Percentiles rank a stretch among this genome's conserved stretches.
Evolutionary conservation across 2,888 invertebrate species (phyloP).

Genomic region (Cremastobaeus sp.): DNA sequence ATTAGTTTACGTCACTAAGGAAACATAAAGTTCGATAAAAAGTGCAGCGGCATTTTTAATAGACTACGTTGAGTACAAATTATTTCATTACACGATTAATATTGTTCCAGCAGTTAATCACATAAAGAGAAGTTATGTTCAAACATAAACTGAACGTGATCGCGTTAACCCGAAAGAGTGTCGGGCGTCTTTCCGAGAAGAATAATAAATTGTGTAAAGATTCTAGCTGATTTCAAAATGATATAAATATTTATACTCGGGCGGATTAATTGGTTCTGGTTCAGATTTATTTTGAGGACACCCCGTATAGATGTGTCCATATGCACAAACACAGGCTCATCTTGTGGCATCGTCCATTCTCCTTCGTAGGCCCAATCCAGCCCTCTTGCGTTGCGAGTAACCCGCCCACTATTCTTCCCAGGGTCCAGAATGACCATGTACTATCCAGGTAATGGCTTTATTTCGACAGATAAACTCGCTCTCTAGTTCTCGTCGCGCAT

Average conservation of each 20-base stretch:
- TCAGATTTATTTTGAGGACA: slow-evolving; percentile 48
- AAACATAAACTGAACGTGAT: not conserved
- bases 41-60: slow-evolving; percentile 22
- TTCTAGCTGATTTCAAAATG: no score
- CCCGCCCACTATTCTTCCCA: slow-evolving; percentile 67
- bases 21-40: slow-evolving; percentile 33
- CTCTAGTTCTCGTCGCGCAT: slow-evolving; percentile 61
- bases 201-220: no score
- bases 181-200: no score
- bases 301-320: slow-evolving; percentile 54
- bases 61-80: no score
- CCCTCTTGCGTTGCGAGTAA: slow-evolving; percentile 56
- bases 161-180: no score
- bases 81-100: no score
- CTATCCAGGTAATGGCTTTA: slow-evolving; percentile 69
- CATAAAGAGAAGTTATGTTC: not conserved
- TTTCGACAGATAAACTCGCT: slow-evolving; percentile 66
- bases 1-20: slow-evolving; percentile 38
- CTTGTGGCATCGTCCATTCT: slow-evolving; percentile 57
- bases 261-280: slow-evolving; percentile 21
- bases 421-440: slow-evolving; percentile 63
- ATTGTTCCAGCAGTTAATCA: no score
- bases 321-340: slow-evolving; percentile 37
- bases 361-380: slow-evolving; percentile 43
- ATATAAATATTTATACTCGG: slow-evolving; percentile 10